Evolutionary conservation across 2,797 vertebrate species (phyloP), one percentile per base, ranked within the genome.

Genomic region (Manis javanica): DNA sequence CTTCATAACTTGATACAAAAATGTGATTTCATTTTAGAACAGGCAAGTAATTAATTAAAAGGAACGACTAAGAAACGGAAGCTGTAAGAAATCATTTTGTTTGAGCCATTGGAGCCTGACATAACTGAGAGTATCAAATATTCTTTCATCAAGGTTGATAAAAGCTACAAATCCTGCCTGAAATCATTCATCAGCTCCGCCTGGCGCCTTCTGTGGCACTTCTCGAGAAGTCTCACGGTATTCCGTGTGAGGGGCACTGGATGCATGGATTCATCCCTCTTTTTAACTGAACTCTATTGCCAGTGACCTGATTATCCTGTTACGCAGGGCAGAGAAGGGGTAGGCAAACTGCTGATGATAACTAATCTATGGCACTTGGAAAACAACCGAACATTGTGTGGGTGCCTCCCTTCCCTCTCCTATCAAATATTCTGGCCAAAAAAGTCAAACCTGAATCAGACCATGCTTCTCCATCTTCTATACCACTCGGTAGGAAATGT

Each of bases 1-100:
- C 98, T 99, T 99, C 99, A 99, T 99, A 97, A 99, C 99, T 97
- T 99, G 99, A 98, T 99, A 99, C 97, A 99, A 98, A 98, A 99
- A 99, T 91, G 99, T 99, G 96, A 99, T 99, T 99, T 99, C 99
- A 98, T 99, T 99, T 99, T 99, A 98, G 69, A 98, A 98, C 96
- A 63, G 29, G 57, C 29, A 49, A 81, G 11, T 64, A 13, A 75
- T 66, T 72, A 75, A 31, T 31, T 15, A 37, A 74, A 84, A 74
- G 21, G 29, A 69, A 9, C 81, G n/a, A 24, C 59, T 61, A 46
- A 66, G 29, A 51, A n/a, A 99, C 99, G 99, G 99, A 97, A 99
- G 99, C 84, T 99, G 99, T 94, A 99, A 99, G 97, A 99, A 98
- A 98, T 99, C 99, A 46, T 99, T 99, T 98, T 99, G 99, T 98